Percentiles rank a stretch among this genome's conserved stretches.
Evolutionary conservation across 2,797 vertebrate genomes (phyloP).

Genomic region (Cichlasoma orientale): DNA sequence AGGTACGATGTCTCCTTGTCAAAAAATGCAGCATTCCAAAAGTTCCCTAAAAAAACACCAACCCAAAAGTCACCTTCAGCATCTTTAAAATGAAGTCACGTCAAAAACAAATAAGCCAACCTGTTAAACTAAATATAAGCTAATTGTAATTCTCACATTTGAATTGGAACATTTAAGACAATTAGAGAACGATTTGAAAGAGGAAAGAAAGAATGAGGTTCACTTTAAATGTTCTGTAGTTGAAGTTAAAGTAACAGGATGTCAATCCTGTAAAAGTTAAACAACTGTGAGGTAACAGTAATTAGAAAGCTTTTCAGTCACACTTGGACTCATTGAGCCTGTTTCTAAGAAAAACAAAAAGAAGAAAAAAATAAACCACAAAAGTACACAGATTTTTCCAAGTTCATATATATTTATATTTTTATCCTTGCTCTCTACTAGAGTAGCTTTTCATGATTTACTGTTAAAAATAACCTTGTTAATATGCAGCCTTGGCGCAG

Average conservation of each 20-base stretch:
- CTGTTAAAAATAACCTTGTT: not conserved
- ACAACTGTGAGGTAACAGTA: not conserved
- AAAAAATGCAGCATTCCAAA: slow-evolving; percentile 94
- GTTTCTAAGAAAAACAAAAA: not conserved
- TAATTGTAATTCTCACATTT: not conserved
- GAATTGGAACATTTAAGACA: not conserved
- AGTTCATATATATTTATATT: too few relatives aligned
- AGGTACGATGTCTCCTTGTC: slow-evolving; percentile 90
- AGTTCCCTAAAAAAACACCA: slow-evolving; percentile 70
- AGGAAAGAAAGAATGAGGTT: not conserved
- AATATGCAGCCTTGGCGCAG: not conserved
- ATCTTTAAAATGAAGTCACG: not conserved
- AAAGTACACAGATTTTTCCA: too few relatives aligned
- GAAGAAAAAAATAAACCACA: too few relatives aligned
- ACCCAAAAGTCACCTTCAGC: not conserved
- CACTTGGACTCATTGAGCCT: not conserved
- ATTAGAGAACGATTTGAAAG: not conserved
- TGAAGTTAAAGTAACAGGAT: not conserved
- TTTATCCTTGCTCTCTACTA: not conserved
- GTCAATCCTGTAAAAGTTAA: not conserved
- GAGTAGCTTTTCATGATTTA: not conserved
- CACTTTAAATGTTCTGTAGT: not conserved
- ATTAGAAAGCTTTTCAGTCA: not conserved
- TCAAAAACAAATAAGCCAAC: not conserved
- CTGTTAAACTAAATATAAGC: not conserved